These are phyloP conservation scores for Punctoribates punctum DNA, from an alignment of 2,888 invertebrate species.

Conservation along the genomic window DNA sequence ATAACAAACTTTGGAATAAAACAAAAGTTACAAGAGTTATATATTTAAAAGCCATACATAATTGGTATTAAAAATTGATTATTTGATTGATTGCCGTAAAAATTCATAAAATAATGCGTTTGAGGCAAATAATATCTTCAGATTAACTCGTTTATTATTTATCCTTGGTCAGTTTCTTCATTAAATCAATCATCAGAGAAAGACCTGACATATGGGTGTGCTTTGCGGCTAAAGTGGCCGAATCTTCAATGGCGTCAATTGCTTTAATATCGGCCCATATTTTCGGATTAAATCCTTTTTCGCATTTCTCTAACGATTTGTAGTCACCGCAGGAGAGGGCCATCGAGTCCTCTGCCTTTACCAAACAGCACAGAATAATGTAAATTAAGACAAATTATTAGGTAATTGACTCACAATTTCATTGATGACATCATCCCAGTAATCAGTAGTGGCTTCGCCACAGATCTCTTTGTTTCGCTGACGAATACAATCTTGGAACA, in stretches of 20 bases:
- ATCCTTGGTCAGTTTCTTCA: neutral
- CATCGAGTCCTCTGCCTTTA: conserved; percentile 9
- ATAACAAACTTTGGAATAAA: too few relatives aligned
- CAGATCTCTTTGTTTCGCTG: neutral
- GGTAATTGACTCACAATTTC: neutral
- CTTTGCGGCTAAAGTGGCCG: neutral
- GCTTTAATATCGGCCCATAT: neutral
- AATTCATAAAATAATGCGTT: too few relatives aligned
- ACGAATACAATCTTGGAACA: neutral
- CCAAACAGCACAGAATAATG: neutral
- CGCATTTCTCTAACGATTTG: neutral
- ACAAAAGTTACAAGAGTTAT: too few relatives aligned
- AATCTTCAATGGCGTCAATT: neutral
- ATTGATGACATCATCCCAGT: conserved; percentile 19
- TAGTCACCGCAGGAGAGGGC: neutral
- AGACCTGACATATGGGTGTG: neutral
- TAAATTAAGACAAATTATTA: neutral
- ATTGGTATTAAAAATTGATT: too few relatives aligned
- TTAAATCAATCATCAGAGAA: neutral
- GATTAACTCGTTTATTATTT: too few relatives aligned
- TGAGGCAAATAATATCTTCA: too few relatives aligned
- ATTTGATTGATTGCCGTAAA: too few relatives aligned
- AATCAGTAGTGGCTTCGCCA: neutral
- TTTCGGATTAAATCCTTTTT: neutral
- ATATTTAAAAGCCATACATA: too few relatives aligned